A percentile compares a stretch with the other conserved stretches of the same genome.
Conservation (phyloP, 1,140 invertebrate species). For the Penaeus chinensis region DNA sequence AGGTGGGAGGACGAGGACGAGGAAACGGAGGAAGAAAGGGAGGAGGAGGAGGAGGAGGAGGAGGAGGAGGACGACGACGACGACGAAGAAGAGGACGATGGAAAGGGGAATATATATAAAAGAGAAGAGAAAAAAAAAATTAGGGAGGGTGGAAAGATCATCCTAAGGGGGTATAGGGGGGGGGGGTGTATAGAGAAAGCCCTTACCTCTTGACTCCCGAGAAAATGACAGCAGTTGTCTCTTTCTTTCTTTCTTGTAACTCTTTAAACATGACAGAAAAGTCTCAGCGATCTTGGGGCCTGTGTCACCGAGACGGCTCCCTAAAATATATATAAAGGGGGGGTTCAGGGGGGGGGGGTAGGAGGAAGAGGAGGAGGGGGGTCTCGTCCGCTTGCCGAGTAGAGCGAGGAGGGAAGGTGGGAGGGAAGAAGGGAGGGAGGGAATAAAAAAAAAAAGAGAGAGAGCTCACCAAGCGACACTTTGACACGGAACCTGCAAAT, state of each 20-base stretch:
- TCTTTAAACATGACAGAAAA: background rate
- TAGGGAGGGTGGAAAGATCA: background rate
- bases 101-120: too few species aligned
- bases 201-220: background rate
- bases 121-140: background rate
- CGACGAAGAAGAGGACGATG: background rate
- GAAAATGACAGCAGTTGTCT: background rate
- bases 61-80: background rate
- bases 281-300: background rate
- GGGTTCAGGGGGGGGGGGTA: background rate
- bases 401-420: too few species aligned
- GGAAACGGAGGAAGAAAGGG: too few species aligned
- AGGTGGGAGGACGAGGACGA: too few species aligned
- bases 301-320: background rate
- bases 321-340: background rate
- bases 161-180: background rate
- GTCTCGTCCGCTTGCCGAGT: too few species aligned
- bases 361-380: background rate
- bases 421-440: too few species aligned
- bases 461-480: too few species aligned
- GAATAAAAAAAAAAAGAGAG: too few species aligned
- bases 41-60: background rate
- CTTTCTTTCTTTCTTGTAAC: too few species aligned
- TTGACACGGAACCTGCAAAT: too few species aligned
- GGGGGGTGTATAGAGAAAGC: background rate